Evolutionary conservation across 2,888 invertebrate species (phyloP).

Genomic region (Cryptocheilus praepositus): DNA sequence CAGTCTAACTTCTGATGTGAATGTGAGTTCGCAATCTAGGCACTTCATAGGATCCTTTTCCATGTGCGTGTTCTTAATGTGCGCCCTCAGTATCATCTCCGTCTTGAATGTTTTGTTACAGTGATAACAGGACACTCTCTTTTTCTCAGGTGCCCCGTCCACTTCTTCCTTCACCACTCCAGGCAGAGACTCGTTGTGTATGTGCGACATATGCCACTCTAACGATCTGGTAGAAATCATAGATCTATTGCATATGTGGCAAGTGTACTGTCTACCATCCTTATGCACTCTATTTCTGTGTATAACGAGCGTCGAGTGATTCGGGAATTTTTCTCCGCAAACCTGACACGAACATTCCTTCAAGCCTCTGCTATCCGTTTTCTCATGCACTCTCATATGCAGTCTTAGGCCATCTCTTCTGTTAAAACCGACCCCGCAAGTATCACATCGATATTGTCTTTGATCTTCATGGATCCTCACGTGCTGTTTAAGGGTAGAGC

Average conservation of each 20-base stretch:
- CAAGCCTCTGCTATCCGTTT: conserved; percentile 68
- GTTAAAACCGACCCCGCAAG: conserved; percentile 72
- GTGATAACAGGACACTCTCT: conserved; percentile 67
- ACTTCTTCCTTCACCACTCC: conserved; percentile 53
- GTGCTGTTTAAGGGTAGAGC: conserved; percentile 71
- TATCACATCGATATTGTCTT: conserved; percentile 70
- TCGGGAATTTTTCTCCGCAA: conserved; percentile 72
- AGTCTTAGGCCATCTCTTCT: conserved; percentile 69
- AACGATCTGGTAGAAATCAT: conserved; percentile 71
- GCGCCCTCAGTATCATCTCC: conserved; percentile 72
- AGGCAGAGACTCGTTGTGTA: conserved; percentile 67
- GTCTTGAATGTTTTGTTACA: conserved; percentile 72
- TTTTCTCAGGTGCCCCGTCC: conserved; percentile 59
- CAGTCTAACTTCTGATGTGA: conserved; percentile 70
- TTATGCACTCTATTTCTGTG: conserved; percentile 71
- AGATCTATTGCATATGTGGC: conserved; percentile 71
- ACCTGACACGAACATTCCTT: conserved; percentile 73
- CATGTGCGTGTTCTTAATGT: conserved; percentile 71
- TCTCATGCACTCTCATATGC: conserved; percentile 71
- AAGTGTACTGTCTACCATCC: conserved; percentile 70
- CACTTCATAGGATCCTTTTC: conserved; percentile 72
- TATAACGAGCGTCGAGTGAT: conserved; percentile 72
- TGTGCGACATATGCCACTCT: conserved; percentile 72
- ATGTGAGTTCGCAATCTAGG: conserved; percentile 66
- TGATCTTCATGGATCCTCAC: conserved; percentile 72